A percentile compares a stretch with the other conserved stretches of the same genome.
These are phyloP conservation scores for Gisinianus flammeolus DNA, from an alignment of 2,888 invertebrate genomes.

Conservation along the genomic window DNA sequence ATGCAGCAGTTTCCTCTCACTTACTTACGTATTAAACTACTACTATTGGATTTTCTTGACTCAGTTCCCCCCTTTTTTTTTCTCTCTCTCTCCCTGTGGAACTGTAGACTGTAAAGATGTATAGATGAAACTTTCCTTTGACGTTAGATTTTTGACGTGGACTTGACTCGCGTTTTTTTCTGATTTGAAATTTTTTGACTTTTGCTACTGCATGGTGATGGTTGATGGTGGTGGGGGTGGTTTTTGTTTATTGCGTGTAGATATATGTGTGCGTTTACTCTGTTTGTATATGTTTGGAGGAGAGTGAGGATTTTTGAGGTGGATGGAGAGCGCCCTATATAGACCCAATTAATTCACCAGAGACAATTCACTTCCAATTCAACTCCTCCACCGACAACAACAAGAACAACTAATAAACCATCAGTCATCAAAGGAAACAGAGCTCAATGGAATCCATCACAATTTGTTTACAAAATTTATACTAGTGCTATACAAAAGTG, in stretches of 20 bases:
- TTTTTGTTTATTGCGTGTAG: neutral
- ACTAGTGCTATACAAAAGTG: neutral
- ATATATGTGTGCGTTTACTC: neutral
- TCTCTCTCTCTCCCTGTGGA: too few species aligned
- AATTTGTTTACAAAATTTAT: neutral
- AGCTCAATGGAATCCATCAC: neutral
- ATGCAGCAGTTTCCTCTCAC: too few species aligned
- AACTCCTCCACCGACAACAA: slow-evolving; percentile 12
- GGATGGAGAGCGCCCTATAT: slow-evolving; percentile 18
- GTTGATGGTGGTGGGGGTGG: neutral
- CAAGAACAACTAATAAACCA: neutral
- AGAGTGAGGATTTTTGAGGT: too few species aligned
- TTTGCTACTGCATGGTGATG: neutral
- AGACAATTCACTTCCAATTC: slow-evolving; percentile 13
- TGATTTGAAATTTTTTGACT: neutral
- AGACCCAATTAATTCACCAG: neutral
- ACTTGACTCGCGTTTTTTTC: neutral
- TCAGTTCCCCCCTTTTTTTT: too few species aligned
- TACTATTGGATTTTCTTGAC: too few species aligned
- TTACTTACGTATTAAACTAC: too few species aligned
- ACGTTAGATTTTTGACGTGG: neutral
- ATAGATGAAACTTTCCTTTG: neutral
- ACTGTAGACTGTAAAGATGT: too few species aligned
- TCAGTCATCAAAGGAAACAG: neutral
- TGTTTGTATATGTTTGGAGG: too few species aligned